phyloP scores from a whole-genome alignment of 2,113 vertebrate genomes.

The Regulus satrapa region DNA sequence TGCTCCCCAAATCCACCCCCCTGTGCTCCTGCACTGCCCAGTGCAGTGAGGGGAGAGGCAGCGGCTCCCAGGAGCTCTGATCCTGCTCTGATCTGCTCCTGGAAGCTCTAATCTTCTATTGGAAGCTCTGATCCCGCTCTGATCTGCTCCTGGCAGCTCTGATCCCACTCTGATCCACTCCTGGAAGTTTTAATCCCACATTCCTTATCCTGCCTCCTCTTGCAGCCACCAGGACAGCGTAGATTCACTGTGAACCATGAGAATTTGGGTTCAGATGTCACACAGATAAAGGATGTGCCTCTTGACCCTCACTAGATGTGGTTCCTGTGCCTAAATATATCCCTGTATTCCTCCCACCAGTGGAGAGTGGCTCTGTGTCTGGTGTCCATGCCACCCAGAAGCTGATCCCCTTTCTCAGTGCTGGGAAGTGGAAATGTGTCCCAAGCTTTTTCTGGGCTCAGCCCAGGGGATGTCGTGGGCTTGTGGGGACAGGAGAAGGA shows the following conservation, averaged over 20 bases:
- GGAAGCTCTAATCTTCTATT: not conserved
- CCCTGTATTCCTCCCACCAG: not conserved
- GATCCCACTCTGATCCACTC: not conserved
- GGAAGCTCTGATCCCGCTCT: not conserved
- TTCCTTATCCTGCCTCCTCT: not conserved
- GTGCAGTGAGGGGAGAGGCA: not conserved
- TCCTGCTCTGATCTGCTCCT: not conserved
- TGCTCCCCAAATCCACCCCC: not conserved
- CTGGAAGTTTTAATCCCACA: not conserved
- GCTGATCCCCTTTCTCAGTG: not conserved
- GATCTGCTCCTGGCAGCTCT: not conserved
- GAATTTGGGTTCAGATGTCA: not conserved
- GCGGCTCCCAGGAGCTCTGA: not conserved
- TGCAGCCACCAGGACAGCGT: not conserved
- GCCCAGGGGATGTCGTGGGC: accelerated
- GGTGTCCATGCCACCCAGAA: not conserved
- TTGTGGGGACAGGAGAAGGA: not conserved
- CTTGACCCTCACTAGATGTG: not conserved
- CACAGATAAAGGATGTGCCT: not conserved
- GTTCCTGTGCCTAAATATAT: not conserved
- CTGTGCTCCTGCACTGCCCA: not conserved
- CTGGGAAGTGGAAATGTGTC: not conserved
- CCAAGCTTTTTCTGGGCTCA: not conserved
- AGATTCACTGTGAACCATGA: not conserved
- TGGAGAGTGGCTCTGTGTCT: not conserved